A percentile compares a stretch with the other conserved stretches of the same genome.
Conservation (phyloP, 2,888 invertebrate genomes). For the Sarcophaga variegata region DNA sequence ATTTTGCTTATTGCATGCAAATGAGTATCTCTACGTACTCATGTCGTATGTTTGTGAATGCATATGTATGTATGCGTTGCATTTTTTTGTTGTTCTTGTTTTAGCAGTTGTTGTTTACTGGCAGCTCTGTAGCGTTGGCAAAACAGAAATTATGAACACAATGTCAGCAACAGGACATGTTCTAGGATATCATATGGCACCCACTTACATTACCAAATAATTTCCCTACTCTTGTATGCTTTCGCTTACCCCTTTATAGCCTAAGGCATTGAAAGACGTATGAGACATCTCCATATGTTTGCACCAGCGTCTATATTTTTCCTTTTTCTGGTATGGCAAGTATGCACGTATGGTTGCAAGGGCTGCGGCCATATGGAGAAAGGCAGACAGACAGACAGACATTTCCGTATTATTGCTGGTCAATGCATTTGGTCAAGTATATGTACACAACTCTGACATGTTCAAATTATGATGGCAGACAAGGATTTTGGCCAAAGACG, state of each 20-base stretch:
- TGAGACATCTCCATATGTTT: constrained; percentile 64
- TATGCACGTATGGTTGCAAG: constrained; percentile 28
- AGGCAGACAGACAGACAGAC: constrained; percentile 20
- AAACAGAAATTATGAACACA: constrained; percentile 62
- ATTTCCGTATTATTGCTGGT: constrained; percentile 49
- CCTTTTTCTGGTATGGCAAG: constrained; percentile 26
- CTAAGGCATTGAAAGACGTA: constrained; percentile 63
- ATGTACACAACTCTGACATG: constrained; percentile 58
- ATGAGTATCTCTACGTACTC: constrained; percentile 63
- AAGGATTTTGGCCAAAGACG: constrained; percentile 59
- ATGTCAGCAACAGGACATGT: constrained; percentile 65
- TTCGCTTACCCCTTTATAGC: constrained; percentile 21
- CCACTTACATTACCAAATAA: constrained; percentile 36
- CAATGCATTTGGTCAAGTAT: constrained; percentile 66
- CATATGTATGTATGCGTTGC: constrained; percentile 53
- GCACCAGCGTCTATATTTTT: constrained; percentile 8
- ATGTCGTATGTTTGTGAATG: constrained; percentile 13
- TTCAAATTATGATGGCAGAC: constrained; percentile 69
- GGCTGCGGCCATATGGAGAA: not conserved
- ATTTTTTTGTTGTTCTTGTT: constrained; percentile 65
- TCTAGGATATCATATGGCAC: constrained; percentile 58
- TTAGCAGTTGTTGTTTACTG: constrained; percentile 60
- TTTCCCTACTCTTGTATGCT: not conserved
- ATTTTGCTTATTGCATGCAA: constrained; percentile 74
- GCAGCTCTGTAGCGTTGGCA: constrained; percentile 33